phyloP scores from a whole-genome alignment of 2,113 vertebrate species.

The Odobenus rosmarus region DNA sequence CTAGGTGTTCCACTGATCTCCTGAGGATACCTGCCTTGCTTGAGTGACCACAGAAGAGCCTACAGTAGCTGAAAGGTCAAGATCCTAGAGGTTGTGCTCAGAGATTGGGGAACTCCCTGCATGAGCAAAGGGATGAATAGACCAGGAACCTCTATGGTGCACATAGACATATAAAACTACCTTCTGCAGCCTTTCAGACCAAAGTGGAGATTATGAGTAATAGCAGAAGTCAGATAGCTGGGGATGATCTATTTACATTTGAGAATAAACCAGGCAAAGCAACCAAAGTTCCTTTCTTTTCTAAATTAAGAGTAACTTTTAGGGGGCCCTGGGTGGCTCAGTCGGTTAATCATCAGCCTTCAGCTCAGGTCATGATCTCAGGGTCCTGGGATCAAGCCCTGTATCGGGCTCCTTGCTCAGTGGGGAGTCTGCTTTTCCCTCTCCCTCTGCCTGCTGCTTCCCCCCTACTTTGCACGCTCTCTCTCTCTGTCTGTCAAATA shows the following conservation, averaged over 20 bases:
- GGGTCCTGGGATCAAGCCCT: neutral
- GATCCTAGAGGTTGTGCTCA: neutral
- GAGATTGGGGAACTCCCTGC: rapidly evolving
- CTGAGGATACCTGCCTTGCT: neutral
- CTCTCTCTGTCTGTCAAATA: no score
- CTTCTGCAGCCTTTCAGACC: neutral
- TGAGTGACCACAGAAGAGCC: neutral
- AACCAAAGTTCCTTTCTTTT: neutral
- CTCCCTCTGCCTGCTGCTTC: no score
- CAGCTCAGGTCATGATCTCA: neutral
- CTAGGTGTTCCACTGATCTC: neutral
- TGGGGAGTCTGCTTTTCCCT: no score
- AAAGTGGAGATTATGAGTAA: neutral
- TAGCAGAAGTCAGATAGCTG: neutral
- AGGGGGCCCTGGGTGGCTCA: neutral
- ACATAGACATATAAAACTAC: neutral
- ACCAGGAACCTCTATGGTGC: neutral
- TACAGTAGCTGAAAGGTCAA: neutral
- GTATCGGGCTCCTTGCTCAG: neutral
- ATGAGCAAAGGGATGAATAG: neutral
- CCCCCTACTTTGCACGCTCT: no score
- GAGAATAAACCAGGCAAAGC: neutral
- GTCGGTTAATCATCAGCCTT: neutral
- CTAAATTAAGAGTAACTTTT: neutral
- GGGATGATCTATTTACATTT: neutral